phyloP scores from a whole-genome alignment of 2,888 invertebrate species.

The Clostera curtula region DNA sequence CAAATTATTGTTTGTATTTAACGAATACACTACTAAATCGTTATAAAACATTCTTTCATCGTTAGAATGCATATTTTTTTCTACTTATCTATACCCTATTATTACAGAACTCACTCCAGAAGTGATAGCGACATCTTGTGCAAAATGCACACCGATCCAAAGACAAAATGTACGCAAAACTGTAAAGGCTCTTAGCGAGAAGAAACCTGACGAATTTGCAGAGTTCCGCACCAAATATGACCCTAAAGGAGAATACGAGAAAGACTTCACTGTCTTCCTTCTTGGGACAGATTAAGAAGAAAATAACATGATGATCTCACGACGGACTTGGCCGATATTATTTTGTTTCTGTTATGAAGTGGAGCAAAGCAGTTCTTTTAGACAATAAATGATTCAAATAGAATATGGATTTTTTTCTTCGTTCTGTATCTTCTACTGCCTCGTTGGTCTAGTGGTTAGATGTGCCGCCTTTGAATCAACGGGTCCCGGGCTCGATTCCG shows the following conservation, averaged over 20 bases:
- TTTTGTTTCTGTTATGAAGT: too few relatives aligned
- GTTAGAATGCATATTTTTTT: too few relatives aligned
- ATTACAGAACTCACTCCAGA: constrained; percentile 51
- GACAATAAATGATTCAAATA: too few relatives aligned
- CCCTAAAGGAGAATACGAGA: constrained; percentile 46
- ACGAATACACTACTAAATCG: too few relatives aligned
- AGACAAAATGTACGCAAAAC: constrained; percentile 40
- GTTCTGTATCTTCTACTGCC: too few relatives aligned
- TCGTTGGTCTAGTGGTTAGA: too few relatives aligned
- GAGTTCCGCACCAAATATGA: constrained; percentile 48
- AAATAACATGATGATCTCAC: neutral
- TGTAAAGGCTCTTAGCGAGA: constrained; percentile 43
- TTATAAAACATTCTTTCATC: too few relatives aligned
- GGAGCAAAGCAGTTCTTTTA: too few relatives aligned
- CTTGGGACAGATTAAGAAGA: constrained; percentile 26
- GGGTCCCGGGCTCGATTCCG: too few relatives aligned
- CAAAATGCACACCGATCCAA: constrained; percentile 47
- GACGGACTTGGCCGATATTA: neutral
- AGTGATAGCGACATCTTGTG: constrained; percentile 49
- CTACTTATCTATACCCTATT: neutral
- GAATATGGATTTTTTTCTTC: too few relatives aligned
- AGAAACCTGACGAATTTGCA: constrained; percentile 37
- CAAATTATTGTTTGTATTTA: too few relatives aligned
- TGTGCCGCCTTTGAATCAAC: too few relatives aligned
- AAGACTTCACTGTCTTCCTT: constrained; percentile 42